Percentiles rank a stretch among this genome's conserved stretches.
Evolutionary conservation across 2,888 invertebrate species (phyloP).

Genomic region (Acleris sparsana): DNA sequence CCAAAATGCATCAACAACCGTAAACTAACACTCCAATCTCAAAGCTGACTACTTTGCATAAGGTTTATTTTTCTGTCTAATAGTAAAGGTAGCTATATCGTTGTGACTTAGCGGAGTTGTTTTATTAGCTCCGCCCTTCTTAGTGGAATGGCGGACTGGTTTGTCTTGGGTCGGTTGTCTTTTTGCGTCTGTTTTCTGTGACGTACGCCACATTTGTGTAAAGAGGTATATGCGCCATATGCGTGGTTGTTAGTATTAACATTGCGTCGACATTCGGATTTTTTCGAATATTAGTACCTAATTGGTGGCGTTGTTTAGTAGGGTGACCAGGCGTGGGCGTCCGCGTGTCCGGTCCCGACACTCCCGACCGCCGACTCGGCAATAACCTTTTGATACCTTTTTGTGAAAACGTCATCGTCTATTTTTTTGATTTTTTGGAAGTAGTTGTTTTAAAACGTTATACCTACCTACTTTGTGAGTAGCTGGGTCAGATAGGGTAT

Average conservation of each 20-base stretch:
- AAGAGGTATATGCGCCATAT: slow-evolving; percentile 4
- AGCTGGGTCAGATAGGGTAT: too few species aligned
- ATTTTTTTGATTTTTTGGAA: too few species aligned
- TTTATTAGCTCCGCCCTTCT: slow-evolving; percentile 78
- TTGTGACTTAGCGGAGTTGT: slow-evolving; percentile 45
- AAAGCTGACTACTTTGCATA: slow-evolving; percentile 49
- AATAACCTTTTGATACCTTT: not conserved
- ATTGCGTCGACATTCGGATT: slow-evolving; percentile 14
- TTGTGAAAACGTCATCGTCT: too few species aligned
- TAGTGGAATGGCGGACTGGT: slow-evolving; percentile 73
- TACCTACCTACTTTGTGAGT: too few species aligned
- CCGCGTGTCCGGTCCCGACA: slow-evolving; percentile 4
- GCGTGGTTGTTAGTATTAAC: slow-evolving; percentile 12
- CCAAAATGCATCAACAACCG: slow-evolving; percentile 57
- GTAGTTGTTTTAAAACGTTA: too few species aligned
- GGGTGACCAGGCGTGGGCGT: slow-evolving; percentile 1
- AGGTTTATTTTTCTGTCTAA: slow-evolving; percentile 56
- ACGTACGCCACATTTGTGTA: slow-evolving; percentile 43
- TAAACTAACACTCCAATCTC: slow-evolving; percentile 53
- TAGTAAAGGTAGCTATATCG: slow-evolving; percentile 43
- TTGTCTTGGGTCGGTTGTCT: slow-evolving; percentile 63
- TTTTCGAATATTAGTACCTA: not conserved
- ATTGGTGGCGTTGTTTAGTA: not conserved
- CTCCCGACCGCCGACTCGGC: not conserved
- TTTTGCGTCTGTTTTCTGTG: slow-evolving; percentile 63